Evolutionary conservation across 2,888 invertebrate species (phyloP), one percentile per base, ranked within the genome.

Genomic region (Mechanitis mazaeus): DNA sequence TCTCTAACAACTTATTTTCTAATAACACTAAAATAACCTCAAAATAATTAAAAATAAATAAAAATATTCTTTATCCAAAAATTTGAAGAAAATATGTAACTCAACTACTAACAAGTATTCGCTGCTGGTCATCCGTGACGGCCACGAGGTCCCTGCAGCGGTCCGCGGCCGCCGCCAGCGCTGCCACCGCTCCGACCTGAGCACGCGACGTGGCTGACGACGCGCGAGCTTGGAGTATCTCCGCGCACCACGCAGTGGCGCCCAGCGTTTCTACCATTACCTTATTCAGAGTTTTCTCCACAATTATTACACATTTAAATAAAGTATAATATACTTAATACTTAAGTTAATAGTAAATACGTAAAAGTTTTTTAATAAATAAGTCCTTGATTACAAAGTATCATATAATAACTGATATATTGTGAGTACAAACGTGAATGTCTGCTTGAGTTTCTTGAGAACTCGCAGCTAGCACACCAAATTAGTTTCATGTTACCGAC

Each of bases 111-210:
- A 95, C 95, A 91, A 95, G 94, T 81, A 97, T 93, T 83, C 94
- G 92, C 78, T 95, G 94, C 74, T 94, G 93, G 75, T 95, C 94
- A 81, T 97, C 96, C 31, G 97, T 96, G 70, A 98, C 93, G 71
- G 97, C 94, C 28, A 98, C 93, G 71, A 97, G 93, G 82, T 98
- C 97, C 63, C 94, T 92, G 76, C 95, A 95, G 78, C 95, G 93
- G 83, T 97, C 97, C 59, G 95, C 90, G n/a, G 97, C 97, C 33
- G 95, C 93, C 69, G 96, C 94, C 28, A 98, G 92, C 4, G 96
- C 95, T 72, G 95, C 93, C 31, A 94, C 93, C 0, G 96, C 95
- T 54, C 94, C 93, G 65, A 96, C 92, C 78, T 96, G 95, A 78
- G 94, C 93, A 70, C 94, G 93, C 56, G 94, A 92, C 61, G 94